Conservation (phyloP, 2,113 vertebrate species). For the Tragelaphus imberbis region DNA sequence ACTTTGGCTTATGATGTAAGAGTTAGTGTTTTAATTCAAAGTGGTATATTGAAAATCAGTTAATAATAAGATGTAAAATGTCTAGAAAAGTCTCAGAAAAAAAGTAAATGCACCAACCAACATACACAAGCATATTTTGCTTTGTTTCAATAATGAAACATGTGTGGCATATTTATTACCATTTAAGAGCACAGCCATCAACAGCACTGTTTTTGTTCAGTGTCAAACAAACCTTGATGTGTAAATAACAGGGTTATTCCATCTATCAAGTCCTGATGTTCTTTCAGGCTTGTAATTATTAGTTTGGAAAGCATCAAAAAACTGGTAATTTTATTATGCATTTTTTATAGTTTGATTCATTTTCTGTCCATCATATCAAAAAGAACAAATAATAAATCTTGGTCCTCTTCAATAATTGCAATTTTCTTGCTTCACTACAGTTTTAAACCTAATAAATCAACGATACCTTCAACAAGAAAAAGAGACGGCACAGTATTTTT, state of each 20-base stretch:
- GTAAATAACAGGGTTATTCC: conserved; percentile 19
- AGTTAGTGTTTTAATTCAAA: background rate
- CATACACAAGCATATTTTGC: background rate
- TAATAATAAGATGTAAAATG: background rate
- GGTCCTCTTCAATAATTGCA: background rate
- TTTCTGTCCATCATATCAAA: background rate
- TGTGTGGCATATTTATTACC: background rate
- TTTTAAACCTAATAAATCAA: conserved; percentile 22
- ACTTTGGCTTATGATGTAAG: background rate
- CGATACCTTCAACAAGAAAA: background rate
- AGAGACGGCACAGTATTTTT: background rate
- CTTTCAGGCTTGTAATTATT: conserved; percentile 33
- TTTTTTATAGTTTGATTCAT: background rate
- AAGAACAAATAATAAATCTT: background rate
- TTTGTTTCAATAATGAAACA: background rate
- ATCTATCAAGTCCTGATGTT: background rate
- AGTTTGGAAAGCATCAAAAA: background rate
- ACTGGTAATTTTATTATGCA: conserved; percentile 40
- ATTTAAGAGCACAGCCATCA: background rate
- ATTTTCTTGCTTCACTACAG: background rate
- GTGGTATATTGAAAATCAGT: background rate
- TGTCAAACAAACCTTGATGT: conserved; percentile 21
- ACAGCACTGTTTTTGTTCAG: background rate
- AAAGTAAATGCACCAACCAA: background rate
- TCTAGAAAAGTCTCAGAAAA: background rate